These are phyloP conservation scores for Carettochelys insculpta DNA, from an alignment of 2,113 vertebrate species.

Conservation along the genomic window DNA sequence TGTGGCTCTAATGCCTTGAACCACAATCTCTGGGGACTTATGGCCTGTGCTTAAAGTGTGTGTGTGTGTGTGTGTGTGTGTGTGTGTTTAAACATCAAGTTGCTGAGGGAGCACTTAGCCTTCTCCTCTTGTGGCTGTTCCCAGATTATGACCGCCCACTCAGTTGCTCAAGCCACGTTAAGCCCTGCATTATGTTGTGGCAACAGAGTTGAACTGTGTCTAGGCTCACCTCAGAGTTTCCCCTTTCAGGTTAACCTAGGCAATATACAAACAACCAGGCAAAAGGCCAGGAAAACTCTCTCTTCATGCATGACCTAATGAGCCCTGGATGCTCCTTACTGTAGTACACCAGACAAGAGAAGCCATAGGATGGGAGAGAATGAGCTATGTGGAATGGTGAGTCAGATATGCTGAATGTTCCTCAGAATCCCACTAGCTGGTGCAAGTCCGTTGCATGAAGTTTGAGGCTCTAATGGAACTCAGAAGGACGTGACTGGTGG, in stretches of 20 bases:
- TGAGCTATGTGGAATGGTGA: not conserved
- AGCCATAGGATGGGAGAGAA: not conserved
- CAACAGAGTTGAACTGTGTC: not conserved
- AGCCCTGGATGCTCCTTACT: not conserved
- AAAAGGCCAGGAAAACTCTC: not conserved
- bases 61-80: too few relatives aligned
- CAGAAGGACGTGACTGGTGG: not conserved
- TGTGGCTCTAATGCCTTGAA: not conserved
- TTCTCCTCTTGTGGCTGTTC: too few relatives aligned
- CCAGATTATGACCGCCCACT: too few relatives aligned
- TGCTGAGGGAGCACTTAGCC: too few relatives aligned
- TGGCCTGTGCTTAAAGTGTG: not conserved
- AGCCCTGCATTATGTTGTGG: not conserved
- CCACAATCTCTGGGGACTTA: not conserved
- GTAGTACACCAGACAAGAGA: not conserved
- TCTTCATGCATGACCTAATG: not conserved
- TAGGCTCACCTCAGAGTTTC: not conserved
- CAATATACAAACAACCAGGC: not conserved
- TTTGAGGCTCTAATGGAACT: not conserved
- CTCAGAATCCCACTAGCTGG: not conserved
- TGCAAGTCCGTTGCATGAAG: not conserved
- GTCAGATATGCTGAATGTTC: not conserved
- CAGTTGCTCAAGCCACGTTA: too few relatives aligned
- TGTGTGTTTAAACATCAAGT: too few relatives aligned
- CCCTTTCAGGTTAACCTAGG: not conserved